Conservation (phyloP, 2,888 invertebrate genomes). For the Rotaria socialis region DNA sequence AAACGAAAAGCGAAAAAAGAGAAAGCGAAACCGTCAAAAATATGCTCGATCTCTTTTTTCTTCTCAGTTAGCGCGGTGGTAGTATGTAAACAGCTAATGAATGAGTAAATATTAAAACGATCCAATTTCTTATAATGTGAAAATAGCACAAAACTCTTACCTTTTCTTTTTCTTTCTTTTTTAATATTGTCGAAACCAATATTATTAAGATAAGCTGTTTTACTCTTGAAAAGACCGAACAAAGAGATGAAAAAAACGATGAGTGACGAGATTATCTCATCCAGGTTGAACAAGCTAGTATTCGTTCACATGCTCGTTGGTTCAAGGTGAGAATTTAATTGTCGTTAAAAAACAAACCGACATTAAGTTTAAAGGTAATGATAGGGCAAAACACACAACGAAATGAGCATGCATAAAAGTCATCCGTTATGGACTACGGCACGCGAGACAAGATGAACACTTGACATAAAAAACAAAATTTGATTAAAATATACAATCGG, state of each 20-base stretch:
- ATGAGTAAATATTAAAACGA: neutral
- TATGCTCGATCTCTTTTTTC: too few species aligned
- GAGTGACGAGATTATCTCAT: neutral
- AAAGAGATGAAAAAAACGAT: neutral
- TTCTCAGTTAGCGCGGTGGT: neutral
- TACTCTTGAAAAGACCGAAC: neutral
- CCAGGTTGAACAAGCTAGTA: conserved; percentile 3
- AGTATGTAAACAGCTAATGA: neutral
- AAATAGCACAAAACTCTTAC: neutral
- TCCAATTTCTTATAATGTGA: conserved; percentile 10
- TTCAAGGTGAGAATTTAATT: conserved; percentile 8
- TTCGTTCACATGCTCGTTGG: neutral
- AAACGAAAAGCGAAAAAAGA: neutral
- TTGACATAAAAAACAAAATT: conserved; percentile 10
- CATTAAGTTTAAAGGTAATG: neutral
- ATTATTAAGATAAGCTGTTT: neutral
- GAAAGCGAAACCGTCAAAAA: too few species aligned
- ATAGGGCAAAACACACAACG: neutral
- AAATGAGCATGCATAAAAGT: neutral
- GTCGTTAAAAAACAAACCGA: neutral
- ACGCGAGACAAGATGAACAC: neutral
- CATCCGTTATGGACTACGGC: neutral
- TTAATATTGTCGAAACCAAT: neutral
- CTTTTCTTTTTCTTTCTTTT: too few species aligned
- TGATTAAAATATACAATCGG: neutral